A percentile compares a stretch with the other conserved stretches of the same genome.
Evolutionary conservation across 1,140 invertebrate genomes (phyloP).

Genomic region (Campoletis sonorensis): DNA sequence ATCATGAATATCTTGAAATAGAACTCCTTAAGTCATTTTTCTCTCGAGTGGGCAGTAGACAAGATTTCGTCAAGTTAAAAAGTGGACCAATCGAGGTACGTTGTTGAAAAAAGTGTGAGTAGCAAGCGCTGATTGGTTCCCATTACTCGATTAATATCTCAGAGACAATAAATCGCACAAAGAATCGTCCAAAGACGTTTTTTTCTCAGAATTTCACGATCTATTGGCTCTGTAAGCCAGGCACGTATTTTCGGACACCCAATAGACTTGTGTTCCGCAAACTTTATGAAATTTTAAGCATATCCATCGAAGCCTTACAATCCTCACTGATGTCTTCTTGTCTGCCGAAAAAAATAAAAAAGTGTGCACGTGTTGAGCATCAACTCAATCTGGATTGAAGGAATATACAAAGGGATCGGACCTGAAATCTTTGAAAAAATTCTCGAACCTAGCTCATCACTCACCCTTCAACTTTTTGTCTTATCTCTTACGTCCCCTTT

Average conservation of each 20-base stretch:
- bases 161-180: too few species aligned
- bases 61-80: too few species aligned
- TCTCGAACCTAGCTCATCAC: conserved; percentile 22
- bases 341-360: not conserved
- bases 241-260: not conserved
- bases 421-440: conserved; percentile 11
- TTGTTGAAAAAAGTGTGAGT: too few species aligned
- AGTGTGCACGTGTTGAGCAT: conserved; percentile 21
- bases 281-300: conserved; percentile 53
- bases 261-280: not conserved
- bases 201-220: not conserved
- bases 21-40: too few species aligned
- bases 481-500: conserved; percentile 7
- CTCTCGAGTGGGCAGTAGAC: too few species aligned
- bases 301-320: conserved; percentile 8
- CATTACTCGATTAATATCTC: too few species aligned
- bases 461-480: conserved; percentile 4
- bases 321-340: conserved; percentile 15
- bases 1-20: too few species aligned
- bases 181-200: too few species aligned
- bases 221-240: not conserved
- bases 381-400: conserved; percentile 21
- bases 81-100: too few species aligned
- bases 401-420: conserved; percentile 24
- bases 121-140: too few species aligned